Evolutionary conservation across 1,140 invertebrate species (phyloP), one percentile per base, ranked within the genome.

Genomic region (Ganaspis sp.): DNA sequence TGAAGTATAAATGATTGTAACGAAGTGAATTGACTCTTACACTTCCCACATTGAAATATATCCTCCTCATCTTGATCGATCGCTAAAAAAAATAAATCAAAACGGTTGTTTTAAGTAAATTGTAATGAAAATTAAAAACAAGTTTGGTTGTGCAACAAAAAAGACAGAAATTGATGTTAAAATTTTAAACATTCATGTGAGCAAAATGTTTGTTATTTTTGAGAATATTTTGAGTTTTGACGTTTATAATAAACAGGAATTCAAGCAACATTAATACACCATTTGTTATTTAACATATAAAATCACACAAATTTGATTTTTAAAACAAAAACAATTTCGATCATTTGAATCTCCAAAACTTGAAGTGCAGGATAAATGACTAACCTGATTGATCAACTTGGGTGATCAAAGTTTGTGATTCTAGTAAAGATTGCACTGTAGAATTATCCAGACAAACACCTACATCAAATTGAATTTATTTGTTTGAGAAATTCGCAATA

Each of bases 31-130:
- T 94, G 92, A 78, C 92, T 93, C 84, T 94, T 94, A 84, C 94
- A 95, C 87, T 94, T 94, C 4, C 94, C 94, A 90, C 94, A 95
- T 79, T 94, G 93, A 83, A 94, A 94, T 49, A 94, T 87, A 87
- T 95, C 94, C 69, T 93, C 93, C 69, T 94, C 94, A 82, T 94
- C 93, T 80, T 90, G 90, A 84, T 89, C 87, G n/a, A 90, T 87
- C 5, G 85, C 89, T 90, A 40, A 15, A 69, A 49, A 77, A 11
- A 77, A 37, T 54, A 73, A 75, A 53, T 9, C 75, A 58, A 75
- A 71, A 38, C 42, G 1, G 37, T 26, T 54, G 19, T 42, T 9
- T 72, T 34, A 29, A 54, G 1, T 15, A 70, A n/a, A 70, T 72
- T 34, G 17, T 76, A 70, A 69, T 73, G 4, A 11, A 45, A 12